These are phyloP conservation scores for Oreochromis spilurus DNA, from an alignment of 2,113 vertebrate species.

Conservation along the genomic window DNA sequence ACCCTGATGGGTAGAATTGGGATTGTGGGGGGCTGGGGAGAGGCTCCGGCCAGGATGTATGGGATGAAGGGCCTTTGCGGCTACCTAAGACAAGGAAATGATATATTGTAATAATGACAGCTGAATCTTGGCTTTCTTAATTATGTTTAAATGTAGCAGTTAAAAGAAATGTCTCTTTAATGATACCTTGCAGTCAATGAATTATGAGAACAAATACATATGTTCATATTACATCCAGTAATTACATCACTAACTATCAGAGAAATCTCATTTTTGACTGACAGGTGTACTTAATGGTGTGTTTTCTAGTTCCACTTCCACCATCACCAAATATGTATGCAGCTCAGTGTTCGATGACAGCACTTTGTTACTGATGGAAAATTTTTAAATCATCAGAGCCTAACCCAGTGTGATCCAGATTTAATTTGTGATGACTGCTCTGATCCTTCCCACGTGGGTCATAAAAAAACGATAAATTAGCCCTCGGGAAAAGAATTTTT, in stretches of 20 bases:
- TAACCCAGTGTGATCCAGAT: not conserved
- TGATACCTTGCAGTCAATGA: not conserved
- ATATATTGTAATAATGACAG: not conserved
- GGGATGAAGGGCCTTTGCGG: slow-evolving; percentile 61
- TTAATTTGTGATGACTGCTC: not conserved
- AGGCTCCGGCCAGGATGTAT: slow-evolving; percentile 78
- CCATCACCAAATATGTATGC: slow-evolving; percentile 39
- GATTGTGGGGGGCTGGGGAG: slow-evolving; percentile 72
- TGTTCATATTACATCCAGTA: not conserved
- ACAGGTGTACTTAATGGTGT: not conserved
- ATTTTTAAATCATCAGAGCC: fast-evolving
- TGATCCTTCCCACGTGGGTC: not conserved
- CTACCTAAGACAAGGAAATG: slow-evolving; percentile 63
- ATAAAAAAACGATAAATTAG: not conserved
- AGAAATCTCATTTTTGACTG: not conserved
- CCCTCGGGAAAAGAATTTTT: not conserved
- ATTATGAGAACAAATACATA: not conserved
- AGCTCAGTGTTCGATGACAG: not conserved
- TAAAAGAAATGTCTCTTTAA: not conserved
- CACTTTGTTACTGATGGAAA: not conserved
- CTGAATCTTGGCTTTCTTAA: not conserved
- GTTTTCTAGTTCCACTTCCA: slow-evolving; percentile 39
- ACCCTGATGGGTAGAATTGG: slow-evolving; percentile 72
- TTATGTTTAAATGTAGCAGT: not conserved
- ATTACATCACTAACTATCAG: not conserved